phyloP scores from a whole-genome alignment of 2,888 invertebrate genomes.

The Carabus problematicus region DNA sequence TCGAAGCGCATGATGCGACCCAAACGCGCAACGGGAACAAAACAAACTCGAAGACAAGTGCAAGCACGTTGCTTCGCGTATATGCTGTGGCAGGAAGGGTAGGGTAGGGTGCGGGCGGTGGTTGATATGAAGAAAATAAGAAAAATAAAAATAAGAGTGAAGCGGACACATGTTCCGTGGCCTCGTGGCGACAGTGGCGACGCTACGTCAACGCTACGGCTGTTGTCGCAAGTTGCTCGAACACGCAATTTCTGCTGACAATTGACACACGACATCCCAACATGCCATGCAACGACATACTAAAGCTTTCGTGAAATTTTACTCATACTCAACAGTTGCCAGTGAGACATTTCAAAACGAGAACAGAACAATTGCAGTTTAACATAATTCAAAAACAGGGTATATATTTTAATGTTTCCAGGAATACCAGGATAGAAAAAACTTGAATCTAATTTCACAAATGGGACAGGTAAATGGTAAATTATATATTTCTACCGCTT shows the following conservation, averaged over 20 bases:
- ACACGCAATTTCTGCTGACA: conserved; percentile 16
- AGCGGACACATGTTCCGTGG: conserved; percentile 53
- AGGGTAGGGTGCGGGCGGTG: background rate
- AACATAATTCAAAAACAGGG: too few species aligned
- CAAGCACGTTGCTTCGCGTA: background rate
- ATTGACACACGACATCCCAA: conserved; percentile 30
- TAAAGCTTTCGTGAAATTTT: too few species aligned
- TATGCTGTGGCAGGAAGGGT: background rate
- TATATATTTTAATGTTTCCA: too few species aligned
- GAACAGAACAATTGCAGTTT: too few species aligned
- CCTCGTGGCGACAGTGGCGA: conserved; percentile 51
- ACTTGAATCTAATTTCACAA: too few species aligned
- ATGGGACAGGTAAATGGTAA: too few species aligned
- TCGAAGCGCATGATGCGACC: conserved; percentile 30
- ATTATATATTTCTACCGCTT: too few species aligned
- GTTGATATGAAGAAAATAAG: too few species aligned
- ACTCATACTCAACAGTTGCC: too few species aligned
- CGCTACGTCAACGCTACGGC: conserved; percentile 36
- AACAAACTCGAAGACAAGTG: conserved; percentile 7
- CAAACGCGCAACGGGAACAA: conserved; percentile 12
- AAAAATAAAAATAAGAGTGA: background rate
- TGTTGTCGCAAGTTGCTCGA: conserved; percentile 3
- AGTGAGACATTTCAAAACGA: too few species aligned
- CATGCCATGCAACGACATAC: conserved; percentile 18
- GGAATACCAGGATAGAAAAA: too few species aligned